phyloP scores from a whole-genome alignment of 35 echinoderm and acorn worm species.

The Apostichopus californicus region DNA sequence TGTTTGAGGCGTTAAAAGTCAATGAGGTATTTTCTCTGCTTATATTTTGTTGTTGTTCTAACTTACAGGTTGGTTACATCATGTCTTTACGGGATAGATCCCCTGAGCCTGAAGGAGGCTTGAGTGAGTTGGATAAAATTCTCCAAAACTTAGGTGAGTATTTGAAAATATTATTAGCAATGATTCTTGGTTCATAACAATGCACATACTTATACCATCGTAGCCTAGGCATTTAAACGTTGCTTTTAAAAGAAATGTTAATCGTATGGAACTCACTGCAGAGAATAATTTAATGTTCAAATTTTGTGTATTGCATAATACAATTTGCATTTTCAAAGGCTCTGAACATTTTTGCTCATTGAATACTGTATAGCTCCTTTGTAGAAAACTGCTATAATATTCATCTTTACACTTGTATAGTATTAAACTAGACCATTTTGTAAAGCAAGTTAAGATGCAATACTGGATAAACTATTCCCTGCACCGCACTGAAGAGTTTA shows the following conservation, averaged over 20 bases:
- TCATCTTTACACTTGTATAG: no score
- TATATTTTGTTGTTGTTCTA: no score
- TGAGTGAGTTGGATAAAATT: slow-evolving; percentile 26
- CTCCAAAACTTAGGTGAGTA: slow-evolving; percentile 17
- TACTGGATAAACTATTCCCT: no score
- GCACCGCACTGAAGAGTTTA: no score
- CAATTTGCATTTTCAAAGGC: not conserved
- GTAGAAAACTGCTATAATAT: no score
- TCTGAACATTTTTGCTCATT: not conserved
- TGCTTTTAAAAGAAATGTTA: not conserved
- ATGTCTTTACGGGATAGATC: no score
- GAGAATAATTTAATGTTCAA: not conserved
- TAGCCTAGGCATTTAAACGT: not conserved
- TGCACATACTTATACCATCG: not conserved
- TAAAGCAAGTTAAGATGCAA: no score
- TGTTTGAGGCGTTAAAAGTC: no score
- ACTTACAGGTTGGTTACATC: no score
- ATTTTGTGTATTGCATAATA: not conserved
- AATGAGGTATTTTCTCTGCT: no score
- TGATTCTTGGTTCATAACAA: not conserved
- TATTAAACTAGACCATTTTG: no score
- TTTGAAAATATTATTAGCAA: not conserved
- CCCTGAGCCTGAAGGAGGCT: not conserved
- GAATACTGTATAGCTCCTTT: no score
- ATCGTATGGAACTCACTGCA: not conserved